A percentile compares a stretch with the other conserved stretches of the same genome.
Evolutionary conservation across 2,888 invertebrate genomes (phyloP).

Genomic region (Lampropteryx suffumata): DNA sequence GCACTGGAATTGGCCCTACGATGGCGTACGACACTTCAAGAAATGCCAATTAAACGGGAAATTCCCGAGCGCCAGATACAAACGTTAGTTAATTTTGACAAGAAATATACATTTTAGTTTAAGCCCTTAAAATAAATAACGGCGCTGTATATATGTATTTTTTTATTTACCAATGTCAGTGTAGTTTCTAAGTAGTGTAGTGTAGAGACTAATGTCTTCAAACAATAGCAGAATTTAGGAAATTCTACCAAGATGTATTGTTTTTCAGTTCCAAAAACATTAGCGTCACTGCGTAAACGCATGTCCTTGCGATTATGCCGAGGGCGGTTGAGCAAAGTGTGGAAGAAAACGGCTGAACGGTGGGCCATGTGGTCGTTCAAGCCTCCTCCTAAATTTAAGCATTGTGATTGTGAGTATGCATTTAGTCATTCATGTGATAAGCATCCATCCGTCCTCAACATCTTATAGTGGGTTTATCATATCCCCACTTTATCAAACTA

Average conservation of each 20-base stretch:
- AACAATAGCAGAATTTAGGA: too few relatives aligned
- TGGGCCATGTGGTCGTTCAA: slow-evolving; percentile 52
- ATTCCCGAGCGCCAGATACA: slow-evolving; percentile 46
- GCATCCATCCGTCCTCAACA: too few relatives aligned
- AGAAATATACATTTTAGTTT: background rate
- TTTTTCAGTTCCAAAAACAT: slow-evolving; percentile 42
- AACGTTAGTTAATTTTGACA: slow-evolving; percentile 36
- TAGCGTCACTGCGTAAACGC: slow-evolving; percentile 42
- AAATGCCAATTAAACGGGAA: slow-evolving; percentile 43
- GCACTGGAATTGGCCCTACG: slow-evolving; percentile 38
- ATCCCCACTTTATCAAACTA: too few relatives aligned
- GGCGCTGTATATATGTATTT: too few relatives aligned
- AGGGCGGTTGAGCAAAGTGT: slow-evolving; percentile 52
- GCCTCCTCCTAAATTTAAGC: slow-evolving; percentile 43
- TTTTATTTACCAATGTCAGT: too few relatives aligned
- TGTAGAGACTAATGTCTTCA: too few relatives aligned
- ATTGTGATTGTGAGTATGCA: slow-evolving; percentile 49
- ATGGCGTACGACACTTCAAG: slow-evolving; percentile 30
- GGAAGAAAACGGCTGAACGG: slow-evolving; percentile 58
- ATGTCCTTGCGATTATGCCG: slow-evolving; percentile 49
- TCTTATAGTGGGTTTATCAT: too few relatives aligned
- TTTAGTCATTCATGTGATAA: too few relatives aligned
- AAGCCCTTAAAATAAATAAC: too few relatives aligned
- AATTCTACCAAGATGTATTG: background rate
- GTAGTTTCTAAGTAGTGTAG: background rate